Evolutionary conservation across 2,888 invertebrate genomes (phyloP), one percentile per base, ranked within the genome.

Genomic region (Vanessa cardui): DNA sequence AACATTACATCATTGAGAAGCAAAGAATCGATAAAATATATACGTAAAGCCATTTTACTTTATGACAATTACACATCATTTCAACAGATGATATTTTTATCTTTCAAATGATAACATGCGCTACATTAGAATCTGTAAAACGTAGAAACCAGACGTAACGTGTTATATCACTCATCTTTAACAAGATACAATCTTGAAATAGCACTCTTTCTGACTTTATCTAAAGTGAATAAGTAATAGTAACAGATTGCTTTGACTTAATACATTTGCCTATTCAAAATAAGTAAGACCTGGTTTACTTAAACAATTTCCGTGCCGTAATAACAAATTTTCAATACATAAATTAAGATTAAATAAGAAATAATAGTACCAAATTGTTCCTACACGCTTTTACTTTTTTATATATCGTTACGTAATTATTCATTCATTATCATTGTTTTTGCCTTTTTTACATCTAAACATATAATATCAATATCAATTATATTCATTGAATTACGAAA

Each of bases 111-210:
- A 26, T 49, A 31, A 65, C 26, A 45, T 6, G 18, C 45, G 44
- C 12, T 44, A 20, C 18, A 52, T 31, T 60, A 39, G 39, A 52
- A 65, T 60, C 52, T 45, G 1, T 20, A 44, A 26, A 64, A 54
- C 59, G 54, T 45, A 56, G 16, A 39, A 58, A 60, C 49, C 12
- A 33, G n/a, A 44, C 62, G 47, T 21, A 49, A 62, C 59, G 66
- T 59, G 66, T 45, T 66, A 47, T 66, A 69, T 69, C 69, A 39
- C 56, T 66, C 66, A 66, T 66, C 69, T 60, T 50, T 21, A 54
- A 58, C 44, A 16, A 69, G 66, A 69, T 66, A 66, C 52, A 16
- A 63, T 56, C 66, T 60, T 60, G 49, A 63, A 63, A 69, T 66
- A 56, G 21, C 49, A 20, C 47, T 26, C 31, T 56, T 45, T 20